Conservation (phyloP, 2,113 vertebrate species). For the Vireo altiloquus region DNA sequence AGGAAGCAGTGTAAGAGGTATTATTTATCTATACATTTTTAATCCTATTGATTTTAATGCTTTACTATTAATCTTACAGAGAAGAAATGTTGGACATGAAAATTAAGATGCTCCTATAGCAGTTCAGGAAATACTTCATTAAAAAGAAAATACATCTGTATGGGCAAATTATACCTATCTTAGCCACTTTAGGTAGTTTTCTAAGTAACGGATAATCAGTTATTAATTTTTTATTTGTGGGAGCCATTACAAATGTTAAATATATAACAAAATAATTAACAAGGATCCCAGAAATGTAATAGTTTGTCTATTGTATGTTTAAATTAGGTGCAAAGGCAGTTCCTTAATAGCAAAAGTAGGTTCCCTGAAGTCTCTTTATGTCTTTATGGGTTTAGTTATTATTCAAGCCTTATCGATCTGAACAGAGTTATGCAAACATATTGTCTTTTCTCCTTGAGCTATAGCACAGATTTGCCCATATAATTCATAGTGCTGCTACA, state of each 20-base stretch:
- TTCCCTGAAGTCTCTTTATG: neutral
- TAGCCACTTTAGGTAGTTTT: conserved; percentile 5
- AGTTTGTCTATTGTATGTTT: neutral
- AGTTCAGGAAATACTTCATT: conserved; percentile 35
- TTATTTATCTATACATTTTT: conserved; percentile 49
- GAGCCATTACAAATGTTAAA: neutral
- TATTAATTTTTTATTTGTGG: neutral
- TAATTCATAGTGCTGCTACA: neutral
- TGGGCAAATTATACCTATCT: conserved; percentile 32
- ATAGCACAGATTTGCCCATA: neutral
- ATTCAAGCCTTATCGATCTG: conserved; percentile 29
- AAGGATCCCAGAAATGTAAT: neutral
- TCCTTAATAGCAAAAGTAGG: neutral
- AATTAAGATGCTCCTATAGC: conserved; percentile 4
- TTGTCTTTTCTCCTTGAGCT: neutral
- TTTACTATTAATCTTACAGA: conserved; percentile 53
- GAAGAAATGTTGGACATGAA: conserved; percentile 51
- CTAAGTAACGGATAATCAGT: neutral
- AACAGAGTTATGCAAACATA: neutral
- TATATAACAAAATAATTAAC: neutral
- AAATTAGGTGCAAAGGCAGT: neutral
- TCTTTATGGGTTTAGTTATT: neutral
- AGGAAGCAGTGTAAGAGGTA: neutral
- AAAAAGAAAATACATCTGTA: conserved; percentile 31
- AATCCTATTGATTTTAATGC: conserved; percentile 32